Evolutionary conservation across 1,140 invertebrate genomes (phyloP).

Genomic region (Nasonia longicornis): DNA sequence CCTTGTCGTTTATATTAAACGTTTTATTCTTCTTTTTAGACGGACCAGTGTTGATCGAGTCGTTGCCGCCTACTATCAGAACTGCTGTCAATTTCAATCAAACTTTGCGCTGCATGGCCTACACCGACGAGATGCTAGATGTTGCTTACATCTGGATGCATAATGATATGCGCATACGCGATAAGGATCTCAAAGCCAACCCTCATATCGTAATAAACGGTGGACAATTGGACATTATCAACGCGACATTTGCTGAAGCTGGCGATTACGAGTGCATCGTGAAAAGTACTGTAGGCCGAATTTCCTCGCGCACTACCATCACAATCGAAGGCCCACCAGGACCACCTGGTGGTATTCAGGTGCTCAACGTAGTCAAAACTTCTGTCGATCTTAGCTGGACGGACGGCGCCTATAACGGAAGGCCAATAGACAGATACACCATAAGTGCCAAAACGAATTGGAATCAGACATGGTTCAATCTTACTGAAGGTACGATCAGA

Average conservation of each 20-base stretch:
- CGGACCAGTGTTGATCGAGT: constrained; percentile 79
- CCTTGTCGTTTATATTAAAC: background rate
- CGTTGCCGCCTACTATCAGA: constrained; percentile 74
- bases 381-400: constrained; percentile 89
- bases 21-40: constrained; percentile 63
- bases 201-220: constrained; percentile 72
- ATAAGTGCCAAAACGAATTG: constrained; percentile 88
- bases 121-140: constrained; percentile 85
- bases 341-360: constrained; percentile 83
- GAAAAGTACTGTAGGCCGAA: constrained; percentile 86
- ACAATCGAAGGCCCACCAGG: constrained; percentile 88
- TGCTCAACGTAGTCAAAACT: constrained; percentile 79
- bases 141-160: constrained; percentile 92
- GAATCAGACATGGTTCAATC: constrained; percentile 84
- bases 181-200: constrained; percentile 71
- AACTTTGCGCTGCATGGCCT: constrained; percentile 83
- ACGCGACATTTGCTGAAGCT: constrained; percentile 85
- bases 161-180: constrained; percentile 84
- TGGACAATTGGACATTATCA: constrained; percentile 83
- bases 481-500: constrained; percentile 73
- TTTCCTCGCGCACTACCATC: constrained; percentile 78
- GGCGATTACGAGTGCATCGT: constrained; percentile 92
- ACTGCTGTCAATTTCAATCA: constrained; percentile 79
- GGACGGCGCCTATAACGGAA: constrained; percentile 87
- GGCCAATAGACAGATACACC: constrained; percentile 80